A percentile compares a stretch with the other conserved stretches of the same genome.
These are phyloP conservation scores for Choristoneura fumiferana DNA, from an alignment of 1,140 invertebrate species.

Conservation along the genomic window DNA sequence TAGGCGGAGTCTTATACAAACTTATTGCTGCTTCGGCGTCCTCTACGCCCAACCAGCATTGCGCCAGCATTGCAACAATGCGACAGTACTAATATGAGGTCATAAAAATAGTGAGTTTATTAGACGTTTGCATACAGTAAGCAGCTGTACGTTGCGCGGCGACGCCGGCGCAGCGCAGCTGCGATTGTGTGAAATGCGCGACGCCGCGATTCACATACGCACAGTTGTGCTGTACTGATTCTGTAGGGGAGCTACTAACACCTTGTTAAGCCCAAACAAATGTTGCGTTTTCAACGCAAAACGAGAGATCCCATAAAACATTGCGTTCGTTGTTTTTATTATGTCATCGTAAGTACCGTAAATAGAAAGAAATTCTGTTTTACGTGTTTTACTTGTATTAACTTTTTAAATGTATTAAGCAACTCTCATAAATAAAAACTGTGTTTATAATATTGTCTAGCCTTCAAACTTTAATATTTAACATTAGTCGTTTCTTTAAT, in stretches of 20 bases:
- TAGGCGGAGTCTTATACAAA: constrained; percentile 17
- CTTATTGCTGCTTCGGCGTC: background rate
- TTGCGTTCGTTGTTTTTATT: constrained; percentile 9
- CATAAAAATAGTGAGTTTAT: constrained; percentile 72
- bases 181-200: constrained; percentile 63
- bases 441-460: too few species aligned
- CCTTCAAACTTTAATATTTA: too few species aligned
- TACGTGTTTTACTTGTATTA: too few species aligned
- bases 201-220: constrained; percentile 59
- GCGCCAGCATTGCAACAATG: constrained; percentile 11
- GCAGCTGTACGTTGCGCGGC: constrained; percentile 46
- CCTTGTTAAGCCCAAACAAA: constrained; percentile 34
- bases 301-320: background rate
- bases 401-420: too few species aligned
- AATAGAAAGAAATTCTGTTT: background rate
- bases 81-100: constrained; percentile 22
- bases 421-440: too few species aligned
- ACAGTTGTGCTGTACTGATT: constrained; percentile 34
- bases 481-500: too few species aligned
- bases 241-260: constrained; percentile 39
- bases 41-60: constrained; percentile 19
- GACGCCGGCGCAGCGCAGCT: constrained; percentile 47
- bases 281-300: constrained; percentile 14
- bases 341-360: background rate
- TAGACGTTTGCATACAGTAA: constrained; percentile 68